Base-by-base conservation (phyloP, 1,140 invertebrate genomes). In the Chironomus striatipennis region DNA sequence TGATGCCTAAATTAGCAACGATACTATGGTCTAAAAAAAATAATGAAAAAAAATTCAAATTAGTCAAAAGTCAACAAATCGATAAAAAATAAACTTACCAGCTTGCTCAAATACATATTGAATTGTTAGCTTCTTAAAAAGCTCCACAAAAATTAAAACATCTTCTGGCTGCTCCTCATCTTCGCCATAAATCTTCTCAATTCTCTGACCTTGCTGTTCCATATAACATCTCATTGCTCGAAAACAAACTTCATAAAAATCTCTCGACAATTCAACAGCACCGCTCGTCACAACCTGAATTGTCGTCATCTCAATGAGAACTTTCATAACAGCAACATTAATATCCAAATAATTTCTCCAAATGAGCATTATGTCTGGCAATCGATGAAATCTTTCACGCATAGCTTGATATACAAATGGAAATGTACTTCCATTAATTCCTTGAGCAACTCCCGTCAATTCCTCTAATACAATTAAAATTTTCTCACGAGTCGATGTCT, bases 41-140 rank as follows among this genome's bases (percentile, higher is more conserved):
- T 8, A 70, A 21, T 18, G 17, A 70, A 67, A 2, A 17, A 67
- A 67, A 2, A 18, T n/a, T 20, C 17, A 12, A n/a, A 65, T 17
- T 12, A 65, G 10, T 65, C 15, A 65, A 65, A 65, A 7, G n/a
- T n/a, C n/a, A n/a, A n/a, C n/a, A n/a, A n/a, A n/a, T n/a, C n/a
- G n/a, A n/a, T n/a, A n/a, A n/a, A n/a, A n/a, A 12, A 57, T 17
- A 20, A 20, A 70, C 65, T 70, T 70, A 70, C 65, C 65, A 70
- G 17, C 7, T 21, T 18, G 65, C 18, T 70, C 65, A 20, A 70
- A 21, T 1, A 70, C 20, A 20, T 70, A 70, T 7, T 70, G 65
- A 70, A 70, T 70, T 9, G 65, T 70, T 0, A 70, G 17, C 20
- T 70, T 70, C 18, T 70, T 70, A 21, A 70, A 70, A 18, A 70